Evolutionary conservation across 2,797 vertebrate species (phyloP).

Genomic region (Cheirogaleus major): DNA sequence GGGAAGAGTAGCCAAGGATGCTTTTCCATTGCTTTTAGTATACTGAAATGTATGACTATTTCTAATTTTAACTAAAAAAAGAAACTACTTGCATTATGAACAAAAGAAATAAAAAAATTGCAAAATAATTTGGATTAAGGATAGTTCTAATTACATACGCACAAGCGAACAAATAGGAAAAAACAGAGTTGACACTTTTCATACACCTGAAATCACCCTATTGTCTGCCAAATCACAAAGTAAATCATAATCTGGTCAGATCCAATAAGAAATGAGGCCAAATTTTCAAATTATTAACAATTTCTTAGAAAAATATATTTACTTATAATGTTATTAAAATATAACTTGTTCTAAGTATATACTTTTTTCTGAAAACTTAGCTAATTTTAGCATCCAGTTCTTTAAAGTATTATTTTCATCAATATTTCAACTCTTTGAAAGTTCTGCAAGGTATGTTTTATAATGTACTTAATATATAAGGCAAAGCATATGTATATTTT

Average conservation of each 20-base stretch:
- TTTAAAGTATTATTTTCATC: neutral
- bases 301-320: neutral
- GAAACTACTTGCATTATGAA: neutral
- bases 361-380: neutral
- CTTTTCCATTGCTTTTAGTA: neutral
- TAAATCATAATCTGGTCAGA: neutral
- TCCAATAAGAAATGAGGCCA: neutral
- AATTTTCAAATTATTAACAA: neutral
- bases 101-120: neutral
- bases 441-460: neutral
- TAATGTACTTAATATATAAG: neutral
- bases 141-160: neutral
- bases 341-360: neutral
- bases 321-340: neutral
- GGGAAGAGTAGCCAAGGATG: neutral
- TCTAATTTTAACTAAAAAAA: neutral
- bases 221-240: neutral
- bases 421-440: neutral
- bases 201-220: neutral
- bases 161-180: neutral
- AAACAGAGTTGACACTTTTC: neutral
- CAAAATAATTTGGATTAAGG: neutral
- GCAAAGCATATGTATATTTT: neutral
- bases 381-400: neutral
- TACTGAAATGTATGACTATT: neutral